Evolutionary conservation across 2,888 invertebrate genomes (phyloP).

Genomic region (Leptopterna dolabrata): DNA sequence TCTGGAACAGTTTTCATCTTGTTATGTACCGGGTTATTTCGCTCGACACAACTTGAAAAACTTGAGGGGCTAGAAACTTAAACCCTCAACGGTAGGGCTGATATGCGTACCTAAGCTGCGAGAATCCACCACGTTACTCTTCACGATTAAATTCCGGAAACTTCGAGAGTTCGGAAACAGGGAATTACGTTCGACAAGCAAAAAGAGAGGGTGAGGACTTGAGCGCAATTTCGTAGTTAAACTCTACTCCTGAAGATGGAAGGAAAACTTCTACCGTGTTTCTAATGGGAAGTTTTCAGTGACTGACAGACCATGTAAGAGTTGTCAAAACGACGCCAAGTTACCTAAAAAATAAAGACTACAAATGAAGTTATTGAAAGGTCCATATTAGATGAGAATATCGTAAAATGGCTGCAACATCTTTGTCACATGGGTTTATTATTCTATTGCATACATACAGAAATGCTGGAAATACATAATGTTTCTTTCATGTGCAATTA

Average conservation of each 20-base stretch:
- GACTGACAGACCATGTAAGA: neutral
- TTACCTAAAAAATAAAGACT: too few species aligned
- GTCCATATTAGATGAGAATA: too few species aligned
- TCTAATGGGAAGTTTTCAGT: neutral
- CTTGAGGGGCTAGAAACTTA: neutral
- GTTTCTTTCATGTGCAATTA: too few species aligned
- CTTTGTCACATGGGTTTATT: too few species aligned
- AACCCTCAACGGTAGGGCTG: neutral
- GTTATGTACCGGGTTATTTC: neutral
- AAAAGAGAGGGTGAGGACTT: neutral
- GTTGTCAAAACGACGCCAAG: too few species aligned
- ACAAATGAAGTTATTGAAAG: too few species aligned
- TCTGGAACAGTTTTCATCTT: neutral
- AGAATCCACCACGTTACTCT: neutral
- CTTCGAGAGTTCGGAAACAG: neutral
- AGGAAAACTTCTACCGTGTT: neutral
- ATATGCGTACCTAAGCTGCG: neutral
- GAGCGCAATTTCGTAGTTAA: neutral
- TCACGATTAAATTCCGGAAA: constrained; percentile 2
- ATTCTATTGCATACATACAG: too few species aligned
- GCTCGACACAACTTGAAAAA: neutral
- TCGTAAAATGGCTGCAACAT: too few species aligned
- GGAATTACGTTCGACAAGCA: constrained; percentile 6
- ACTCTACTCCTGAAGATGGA: neutral
- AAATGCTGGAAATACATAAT: too few species aligned